A percentile compares a stretch with the other conserved stretches of the same genome.
phyloP scores from a whole-genome alignment of 2,797 vertebrate species.

The Microcaecilia unicolor region DNA sequence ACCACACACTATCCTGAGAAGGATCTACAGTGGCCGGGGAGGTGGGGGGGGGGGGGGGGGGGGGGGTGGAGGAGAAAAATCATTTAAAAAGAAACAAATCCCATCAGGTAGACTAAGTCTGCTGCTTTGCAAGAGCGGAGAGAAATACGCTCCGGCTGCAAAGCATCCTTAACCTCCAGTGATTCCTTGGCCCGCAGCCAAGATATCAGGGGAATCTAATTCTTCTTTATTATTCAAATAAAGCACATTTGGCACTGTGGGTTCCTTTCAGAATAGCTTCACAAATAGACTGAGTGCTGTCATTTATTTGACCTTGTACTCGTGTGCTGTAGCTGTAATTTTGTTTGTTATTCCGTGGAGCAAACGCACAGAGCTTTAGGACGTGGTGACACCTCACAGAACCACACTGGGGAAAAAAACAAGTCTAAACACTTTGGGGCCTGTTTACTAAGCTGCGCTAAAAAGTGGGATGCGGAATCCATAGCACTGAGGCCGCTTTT shows the following conservation, averaged over 20 bases:
- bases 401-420: conserved; percentile 8
- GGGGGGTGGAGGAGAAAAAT: conserved; percentile 32
- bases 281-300: conserved; percentile 73
- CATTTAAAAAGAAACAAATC: no score
- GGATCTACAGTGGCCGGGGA: conserved; percentile 51
- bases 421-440: no score
- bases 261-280: conserved; percentile 66
- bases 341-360: conserved; percentile 57
- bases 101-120: no score
- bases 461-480: no score
- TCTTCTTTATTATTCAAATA: conserved; percentile 78
- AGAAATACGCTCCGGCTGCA: conserved; percentile 57
- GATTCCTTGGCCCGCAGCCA: conserved; percentile 68
- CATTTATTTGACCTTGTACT: conserved; percentile 71
- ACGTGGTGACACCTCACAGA: conserved; percentile 25
- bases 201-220: conserved; percentile 73
- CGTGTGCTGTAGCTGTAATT: conserved; percentile 53
- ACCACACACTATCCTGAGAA: conserved; percentile 31
- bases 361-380: conserved; percentile 46
- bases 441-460: no score
- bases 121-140: conserved; percentile 49
- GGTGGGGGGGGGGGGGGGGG: conserved; percentile 46
- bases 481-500: no score
- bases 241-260: conserved; percentile 72
- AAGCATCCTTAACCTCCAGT: conserved; percentile 75